phyloP scores from a whole-genome alignment of 2,113 vertebrate species.

The Osmerus eperlanus region DNA sequence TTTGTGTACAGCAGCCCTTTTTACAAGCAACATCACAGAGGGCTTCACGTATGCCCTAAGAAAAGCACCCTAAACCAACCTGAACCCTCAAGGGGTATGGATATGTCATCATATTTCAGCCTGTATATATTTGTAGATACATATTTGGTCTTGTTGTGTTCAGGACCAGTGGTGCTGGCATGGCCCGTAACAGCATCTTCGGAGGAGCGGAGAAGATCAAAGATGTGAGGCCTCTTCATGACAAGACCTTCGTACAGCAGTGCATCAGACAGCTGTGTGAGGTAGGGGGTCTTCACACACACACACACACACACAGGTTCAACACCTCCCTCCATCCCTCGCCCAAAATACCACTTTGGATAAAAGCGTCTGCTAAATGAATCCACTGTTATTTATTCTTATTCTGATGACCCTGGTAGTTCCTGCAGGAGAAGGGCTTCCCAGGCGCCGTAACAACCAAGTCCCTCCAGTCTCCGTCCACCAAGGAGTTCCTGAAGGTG shows the following conservation, averaged over 20 bases:
- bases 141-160: not conserved
- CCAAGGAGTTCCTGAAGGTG: conserved; percentile 94
- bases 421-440: conserved; percentile 82
- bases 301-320: not conserved
- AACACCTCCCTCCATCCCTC: too few species aligned
- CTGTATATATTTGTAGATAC: not conserved
- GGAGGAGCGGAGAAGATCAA: conserved; percentile 91
- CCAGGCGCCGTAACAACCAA: conserved; percentile 81
- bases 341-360: not conserved
- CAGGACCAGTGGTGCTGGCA: conserved; percentile 76
- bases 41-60: too few species aligned
- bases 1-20: too few species aligned
- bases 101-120: too few species aligned
- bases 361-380: not conserved
- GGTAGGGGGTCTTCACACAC: conserved; percentile 63
- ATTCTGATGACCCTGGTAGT: conserved; percentile 64
- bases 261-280: conserved; percentile 91
- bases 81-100: too few species aligned
- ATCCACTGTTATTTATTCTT: not conserved
- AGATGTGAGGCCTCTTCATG: conserved; percentile 89
- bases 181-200: conserved; percentile 79
- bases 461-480: conserved; percentile 87
- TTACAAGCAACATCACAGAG: too few species aligned
- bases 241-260: conserved; percentile 90
- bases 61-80: too few species aligned